Base-by-base conservation (phyloP, 2,888 invertebrate genomes). In the Ophonus ardosiacus region DNA sequence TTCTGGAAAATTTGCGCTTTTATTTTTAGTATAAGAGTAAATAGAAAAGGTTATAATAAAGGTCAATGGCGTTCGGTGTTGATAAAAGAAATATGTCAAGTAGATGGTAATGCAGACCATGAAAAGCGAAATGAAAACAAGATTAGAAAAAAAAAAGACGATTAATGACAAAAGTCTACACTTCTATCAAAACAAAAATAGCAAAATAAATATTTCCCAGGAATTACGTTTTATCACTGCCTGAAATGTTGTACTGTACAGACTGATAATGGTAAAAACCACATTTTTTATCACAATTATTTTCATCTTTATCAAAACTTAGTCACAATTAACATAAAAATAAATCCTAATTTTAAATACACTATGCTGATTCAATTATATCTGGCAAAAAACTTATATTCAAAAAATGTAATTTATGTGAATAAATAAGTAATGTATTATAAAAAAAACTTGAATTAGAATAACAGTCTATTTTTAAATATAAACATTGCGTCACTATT, bases 371-470 rank as follows among this genome's bases (percentile, higher is more conserved):
- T 51, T 51, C 43, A 51, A 10, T 51, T 51, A 13, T 51, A 10
- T 15, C 17, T 15, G 4, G 17, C 7, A 59, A 59, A 59, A 17
- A 59, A 17, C 15, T 59, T 56, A 56, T 56, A 59, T 59, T 59
- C 59, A 59, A 17, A 17, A 17, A 15, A 17, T 7, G 10, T 59
- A 76, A 76, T n/a, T 38, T 38, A 38, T 15, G 38, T 38, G 38
- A 68, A 51, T 13, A 51, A 51, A 51, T 51, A 51, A 51, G 13
- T 6, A 59, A 56, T 78, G 17, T 24, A 56, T 24, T 76, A 76
- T 76, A 74, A 57, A 57, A 57, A 76, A 78, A 78, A 57, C 56
- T 57, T 18, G 57, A 78, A 76, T 18, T 76, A 18, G 68, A 68
- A 68, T 68, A 68, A 13, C 13, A 24, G 31, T 40, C 38, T 68